Percentiles rank a stretch among this genome's conserved stretches.
phyloP scores from a whole-genome alignment of 2,797 vertebrate species.

The Gymnopithys bicolor region DNA sequence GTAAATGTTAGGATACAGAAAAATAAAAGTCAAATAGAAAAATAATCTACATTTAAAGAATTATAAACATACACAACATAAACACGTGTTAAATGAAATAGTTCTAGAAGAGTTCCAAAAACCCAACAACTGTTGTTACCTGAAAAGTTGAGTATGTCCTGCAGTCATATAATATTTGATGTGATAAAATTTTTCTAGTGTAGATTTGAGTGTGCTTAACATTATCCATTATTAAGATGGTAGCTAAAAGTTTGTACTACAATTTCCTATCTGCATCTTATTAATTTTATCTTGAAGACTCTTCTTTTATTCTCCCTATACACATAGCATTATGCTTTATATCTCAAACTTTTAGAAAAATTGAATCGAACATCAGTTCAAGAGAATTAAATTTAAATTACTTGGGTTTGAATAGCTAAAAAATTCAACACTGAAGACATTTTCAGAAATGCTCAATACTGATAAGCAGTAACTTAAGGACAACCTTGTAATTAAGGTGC shows the following conservation, averaged over 20 bases:
- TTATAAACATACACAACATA: not conserved
- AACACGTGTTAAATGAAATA: not conserved
- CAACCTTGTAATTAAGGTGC: not conserved
- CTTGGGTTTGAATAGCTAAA: not conserved
- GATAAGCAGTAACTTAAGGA: not conserved
- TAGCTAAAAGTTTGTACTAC: not conserved
- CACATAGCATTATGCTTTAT: not conserved
- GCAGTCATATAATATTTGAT: not conserved
- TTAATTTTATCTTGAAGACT: conserved; percentile 35
- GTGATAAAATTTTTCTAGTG: not conserved
- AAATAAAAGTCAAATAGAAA: not conserved
- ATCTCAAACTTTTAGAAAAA: conserved; percentile 53
- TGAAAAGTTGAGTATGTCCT: not conserved
- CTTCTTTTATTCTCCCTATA: not conserved
- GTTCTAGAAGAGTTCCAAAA: not conserved
- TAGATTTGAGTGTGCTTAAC: not conserved
- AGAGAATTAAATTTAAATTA: conserved; percentile 30
- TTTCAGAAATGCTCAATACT: not conserved
- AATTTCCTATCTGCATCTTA: conserved; percentile 18
- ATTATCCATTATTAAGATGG: conserved; percentile 8
- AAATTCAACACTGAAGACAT: not conserved
- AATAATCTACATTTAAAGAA: not conserved
- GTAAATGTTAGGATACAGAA: not conserved
- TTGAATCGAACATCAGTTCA: conserved; percentile 18
- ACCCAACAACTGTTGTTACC: not conserved